Conservation (phyloP, 1,140 invertebrate genomes). For the Nylanderia fulva region DNA sequence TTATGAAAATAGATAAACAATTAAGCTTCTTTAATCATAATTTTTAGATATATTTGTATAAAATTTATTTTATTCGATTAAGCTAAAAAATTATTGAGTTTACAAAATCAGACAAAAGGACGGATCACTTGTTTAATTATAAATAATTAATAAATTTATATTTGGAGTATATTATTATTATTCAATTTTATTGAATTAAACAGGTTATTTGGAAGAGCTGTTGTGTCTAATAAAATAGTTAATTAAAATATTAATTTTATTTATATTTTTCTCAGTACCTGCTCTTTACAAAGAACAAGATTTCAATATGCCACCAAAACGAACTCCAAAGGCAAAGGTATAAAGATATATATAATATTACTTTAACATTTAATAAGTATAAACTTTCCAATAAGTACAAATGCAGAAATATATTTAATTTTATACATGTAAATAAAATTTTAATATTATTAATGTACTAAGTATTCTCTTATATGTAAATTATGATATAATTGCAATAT, state of each 20-base stretch:
- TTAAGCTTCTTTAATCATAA: neutral
- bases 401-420: neutral
- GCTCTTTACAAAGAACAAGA: neutral
- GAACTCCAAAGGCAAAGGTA: slow-evolving; percentile 58
- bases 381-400: too few relatives aligned
- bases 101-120: neutral
- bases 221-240: neutral
- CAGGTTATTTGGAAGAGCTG: neutral
- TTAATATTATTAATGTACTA: neutral
- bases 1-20: neutral
- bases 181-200: neutral
- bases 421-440: slow-evolving; percentile 14
- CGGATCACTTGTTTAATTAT: neutral
- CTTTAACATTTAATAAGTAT: neutral
- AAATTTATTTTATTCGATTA: neutral
- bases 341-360: slow-evolving; percentile 29
- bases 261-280: slow-evolving; percentile 23
- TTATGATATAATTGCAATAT: slow-evolving; percentile 2
- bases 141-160: neutral
- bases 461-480: neutral
- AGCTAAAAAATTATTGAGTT: neutral
- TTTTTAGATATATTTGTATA: neutral
- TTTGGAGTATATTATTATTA: neutral
- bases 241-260: neutral
- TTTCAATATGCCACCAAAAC: slow-evolving; percentile 68